A percentile compares a stretch with the other conserved stretches of the same genome.
These are phyloP conservation scores for Salvelinus fontinalis DNA, from an alignment of 2,113 vertebrate genomes.

Conservation along the genomic window DNA sequence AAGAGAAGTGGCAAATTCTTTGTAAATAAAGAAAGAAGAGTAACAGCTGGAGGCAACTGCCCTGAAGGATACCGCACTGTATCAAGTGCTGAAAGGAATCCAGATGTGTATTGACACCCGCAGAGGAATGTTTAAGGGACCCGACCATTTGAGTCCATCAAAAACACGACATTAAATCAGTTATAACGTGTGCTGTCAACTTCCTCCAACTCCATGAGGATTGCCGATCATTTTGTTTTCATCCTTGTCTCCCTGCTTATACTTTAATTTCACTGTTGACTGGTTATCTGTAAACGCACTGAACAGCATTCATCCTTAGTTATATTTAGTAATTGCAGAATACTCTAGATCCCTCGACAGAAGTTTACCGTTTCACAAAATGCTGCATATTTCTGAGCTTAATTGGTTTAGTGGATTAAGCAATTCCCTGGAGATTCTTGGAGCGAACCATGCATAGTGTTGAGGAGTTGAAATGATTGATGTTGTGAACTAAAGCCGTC, in stretches of 20 bases:
- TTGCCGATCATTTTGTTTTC: slow-evolving; percentile 66
- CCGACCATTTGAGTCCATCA: slow-evolving; percentile 35
- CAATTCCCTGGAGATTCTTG: slow-evolving; percentile 1
- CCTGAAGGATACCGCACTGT: no score
- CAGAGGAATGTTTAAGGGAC: background rate
- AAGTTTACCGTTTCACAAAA: background rate
- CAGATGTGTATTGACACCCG: background rate
- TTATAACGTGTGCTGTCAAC: slow-evolving; percentile 59
- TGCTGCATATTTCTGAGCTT: background rate
- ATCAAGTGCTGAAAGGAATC: background rate
- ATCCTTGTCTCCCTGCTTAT: background rate
- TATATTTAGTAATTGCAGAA: background rate
- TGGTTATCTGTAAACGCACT: slow-evolving; percentile 5
- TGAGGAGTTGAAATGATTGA: no score
- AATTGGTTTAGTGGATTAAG: background rate
- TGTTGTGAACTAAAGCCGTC: no score
- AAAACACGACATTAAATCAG: slow-evolving; percentile 45
- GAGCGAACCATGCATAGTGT: slow-evolving; percentile 1
- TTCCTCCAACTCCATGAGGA: slow-evolving; percentile 57
- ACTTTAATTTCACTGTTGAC: background rate
- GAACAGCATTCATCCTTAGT: no score
- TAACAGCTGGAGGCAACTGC: no score
- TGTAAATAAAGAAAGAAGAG: no score
- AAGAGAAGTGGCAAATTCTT: no score
- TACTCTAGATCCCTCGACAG: slow-evolving; percentile 7